These are phyloP conservation scores for Apistogramma diplotaenia DNA, from an alignment of 2,113 vertebrate genomes.

Conservation along the genomic window DNA sequence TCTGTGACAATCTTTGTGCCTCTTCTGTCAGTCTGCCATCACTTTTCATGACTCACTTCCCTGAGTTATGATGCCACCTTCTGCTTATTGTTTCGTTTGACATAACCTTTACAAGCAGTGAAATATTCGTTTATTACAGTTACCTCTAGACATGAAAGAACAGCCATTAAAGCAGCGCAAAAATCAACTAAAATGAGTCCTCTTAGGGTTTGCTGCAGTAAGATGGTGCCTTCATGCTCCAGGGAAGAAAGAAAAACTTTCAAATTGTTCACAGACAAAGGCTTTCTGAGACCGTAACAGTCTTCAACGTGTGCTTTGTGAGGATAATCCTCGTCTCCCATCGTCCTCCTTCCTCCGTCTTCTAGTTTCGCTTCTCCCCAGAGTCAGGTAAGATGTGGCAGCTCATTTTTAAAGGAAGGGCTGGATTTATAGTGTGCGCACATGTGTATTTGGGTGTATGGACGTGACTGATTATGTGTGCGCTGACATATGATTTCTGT, in stretches of 20 bases:
- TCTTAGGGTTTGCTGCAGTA: conserved; percentile 21
- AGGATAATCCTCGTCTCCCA: conserved; percentile 36
- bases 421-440: conserved; percentile 3
- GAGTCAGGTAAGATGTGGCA: conserved; percentile 30
- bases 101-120: conserved; percentile 11
- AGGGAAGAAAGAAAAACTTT: conserved; percentile 15
- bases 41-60: conserved; percentile 1
- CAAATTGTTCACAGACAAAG: conserved; percentile 22
- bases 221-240: background rate
- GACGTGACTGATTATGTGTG: conserved; percentile 8
- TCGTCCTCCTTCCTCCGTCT: conserved; percentile 34
- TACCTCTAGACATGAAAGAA: conserved; percentile 27
- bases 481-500: background rate
- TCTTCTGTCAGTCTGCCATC: conserved; percentile 19
- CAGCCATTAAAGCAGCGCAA: conserved; percentile 27
- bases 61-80: conserved; percentile 37
- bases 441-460: background rate
- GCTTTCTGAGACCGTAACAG: conserved; percentile 8
- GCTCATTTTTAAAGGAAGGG: conserved; percentile 12
- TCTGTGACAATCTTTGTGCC: background rate
- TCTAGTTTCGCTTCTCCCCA: conserved; percentile 35
- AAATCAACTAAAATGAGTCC: conserved; percentile 32
- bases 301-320: conserved; percentile 1
- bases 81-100: conserved; percentile 14
- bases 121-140: conserved; percentile 41